Evolutionary conservation across 2,888 invertebrate species (phyloP), one percentile per base, ranked within the genome.

Genomic region (Tachystola acroxantha): DNA sequence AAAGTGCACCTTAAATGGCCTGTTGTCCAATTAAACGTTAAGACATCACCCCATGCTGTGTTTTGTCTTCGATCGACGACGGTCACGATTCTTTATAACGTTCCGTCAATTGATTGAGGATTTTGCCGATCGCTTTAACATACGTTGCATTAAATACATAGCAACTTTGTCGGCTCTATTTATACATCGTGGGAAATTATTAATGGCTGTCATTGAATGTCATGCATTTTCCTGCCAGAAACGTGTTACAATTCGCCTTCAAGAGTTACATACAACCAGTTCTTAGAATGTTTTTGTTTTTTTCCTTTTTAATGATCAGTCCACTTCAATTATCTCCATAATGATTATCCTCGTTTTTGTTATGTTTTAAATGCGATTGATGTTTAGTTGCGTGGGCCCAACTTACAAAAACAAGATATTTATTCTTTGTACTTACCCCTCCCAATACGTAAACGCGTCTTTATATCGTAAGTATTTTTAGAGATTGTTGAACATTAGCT

Each of bases 1-100:
- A 61, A 62, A 67, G 58, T 53, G 50, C 46, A 45, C 61, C 60
- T 53, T 64, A 61, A 67, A 70, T 55, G 63, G 64, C 48, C 44
- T 47, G 51, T 57, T 59, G 55, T 55, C 64, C 67, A 68, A 74
- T 72, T 71, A 72, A 65, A 57, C 53, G 44, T 52, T 45, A 48
- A 43, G 45, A 56, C 56, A 62, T 51, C 47, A 53, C 57, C 64
- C 48, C 65, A 60, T 54, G 58, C 56, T 39, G 61, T 43, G 62
- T 50, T 55, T 56, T 58, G 61, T 62, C 58, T 66, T 53, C 50
- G 60, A 61, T 62, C 46, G 55, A 29, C 46, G 55, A 29, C 42
- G 51, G 52, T 59, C 66, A 62, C 56, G 59, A 64, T 44, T 54
- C 42, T 53, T 50, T 53, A 47, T 52, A 38, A 46, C 34, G 27